Percentiles rank a stretch among this genome's conserved stretches.
These are phyloP conservation scores for Champsocephalus gunnari DNA, from an alignment of 2,797 vertebrate genomes.

Conservation along the genomic window DNA sequence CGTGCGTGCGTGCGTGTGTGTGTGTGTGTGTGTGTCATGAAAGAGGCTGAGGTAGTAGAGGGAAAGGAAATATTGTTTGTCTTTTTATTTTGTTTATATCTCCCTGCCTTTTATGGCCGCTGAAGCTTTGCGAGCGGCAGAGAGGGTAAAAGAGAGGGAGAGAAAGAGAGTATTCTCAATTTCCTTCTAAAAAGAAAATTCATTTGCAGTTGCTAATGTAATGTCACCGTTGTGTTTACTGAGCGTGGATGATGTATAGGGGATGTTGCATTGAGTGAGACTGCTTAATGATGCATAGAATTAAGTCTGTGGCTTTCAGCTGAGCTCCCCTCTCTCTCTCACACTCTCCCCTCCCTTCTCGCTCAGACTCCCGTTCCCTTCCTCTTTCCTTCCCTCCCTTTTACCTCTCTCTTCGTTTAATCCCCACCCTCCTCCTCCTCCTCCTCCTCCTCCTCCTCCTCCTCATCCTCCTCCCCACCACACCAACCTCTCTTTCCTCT, in stretches of 20 bases:
- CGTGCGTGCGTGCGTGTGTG: conserved; percentile 14
- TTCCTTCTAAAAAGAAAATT: conserved; percentile 99
- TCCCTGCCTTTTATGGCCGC: conserved; percentile 81
- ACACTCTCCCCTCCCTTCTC: conserved; percentile 36
- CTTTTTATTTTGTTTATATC: conserved; percentile 85
- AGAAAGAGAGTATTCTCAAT: conserved; percentile 93
- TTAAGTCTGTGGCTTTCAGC: conserved; percentile 98
- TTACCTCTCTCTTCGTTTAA: conserved; percentile 76
- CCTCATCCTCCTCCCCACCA: conserved; percentile 12
- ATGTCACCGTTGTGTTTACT: conserved; percentile 98
- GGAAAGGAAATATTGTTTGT: conserved; percentile 76
- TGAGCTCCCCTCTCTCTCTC: conserved; percentile 89
- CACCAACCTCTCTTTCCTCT: conserved; percentile 71
- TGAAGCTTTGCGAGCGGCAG: conserved; percentile 74
- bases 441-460: conserved; percentile 51
- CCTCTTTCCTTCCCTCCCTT: conserved; percentile 64
- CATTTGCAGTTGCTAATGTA: conserved; percentile 99
- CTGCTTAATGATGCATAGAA: conserved; percentile 99
- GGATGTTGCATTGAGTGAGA: conserved; percentile 96
- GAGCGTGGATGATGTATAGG: conserved; percentile 99
- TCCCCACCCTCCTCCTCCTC: conserved; percentile 61
- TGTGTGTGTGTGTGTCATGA: conserved; percentile 15
- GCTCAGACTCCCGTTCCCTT: conserved; percentile 52
- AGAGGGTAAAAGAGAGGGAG: conserved; percentile 77
- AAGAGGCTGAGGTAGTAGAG: conserved; percentile 34